Conservation (phyloP, 2,113 vertebrate species). For the Oophaga pumilio region DNA sequence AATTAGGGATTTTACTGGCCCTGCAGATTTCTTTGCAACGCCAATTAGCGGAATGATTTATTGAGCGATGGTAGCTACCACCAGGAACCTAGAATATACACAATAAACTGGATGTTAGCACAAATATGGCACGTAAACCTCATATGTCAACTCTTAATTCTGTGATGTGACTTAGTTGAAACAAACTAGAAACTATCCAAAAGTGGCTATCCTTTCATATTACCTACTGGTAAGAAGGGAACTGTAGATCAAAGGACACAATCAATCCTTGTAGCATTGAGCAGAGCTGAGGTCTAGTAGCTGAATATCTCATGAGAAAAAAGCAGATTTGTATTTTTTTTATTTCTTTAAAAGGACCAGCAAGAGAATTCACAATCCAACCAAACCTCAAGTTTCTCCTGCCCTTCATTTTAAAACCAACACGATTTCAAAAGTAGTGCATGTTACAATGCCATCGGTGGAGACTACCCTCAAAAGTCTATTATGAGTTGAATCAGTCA, state of each 20-base stretch:
- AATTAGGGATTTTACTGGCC: constrained; percentile 13
- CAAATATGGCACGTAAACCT: not conserved
- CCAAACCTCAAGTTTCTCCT: constrained; percentile 36
- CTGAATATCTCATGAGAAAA: constrained; percentile 29
- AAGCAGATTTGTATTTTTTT: constrained; percentile 44
- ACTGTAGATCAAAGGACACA: constrained; percentile 26
- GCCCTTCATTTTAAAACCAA: not conserved
- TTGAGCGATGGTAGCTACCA: not conserved
- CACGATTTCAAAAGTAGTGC: not conserved
- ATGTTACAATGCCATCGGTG: constrained; percentile 5
- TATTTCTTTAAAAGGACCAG: constrained; percentile 20
- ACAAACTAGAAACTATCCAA: not conserved
- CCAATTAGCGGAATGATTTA: constrained; percentile 41
- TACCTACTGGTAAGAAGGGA: constrained; percentile 31
- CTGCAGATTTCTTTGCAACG: constrained; percentile 3
- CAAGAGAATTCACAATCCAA: constrained; percentile 39
- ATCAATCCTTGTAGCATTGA: constrained; percentile 37
- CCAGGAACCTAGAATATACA: not conserved
- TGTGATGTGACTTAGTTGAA: not conserved
- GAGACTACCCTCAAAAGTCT: constrained; percentile 11
- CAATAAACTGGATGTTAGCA: not conserved
- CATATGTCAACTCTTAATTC: not conserved
- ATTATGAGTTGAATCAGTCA: not conserved
- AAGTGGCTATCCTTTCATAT: not conserved
- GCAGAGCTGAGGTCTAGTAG: constrained; percentile 1